phyloP scores from a whole-genome alignment of 2,888 invertebrate species.

The Amitus sp. region DNA sequence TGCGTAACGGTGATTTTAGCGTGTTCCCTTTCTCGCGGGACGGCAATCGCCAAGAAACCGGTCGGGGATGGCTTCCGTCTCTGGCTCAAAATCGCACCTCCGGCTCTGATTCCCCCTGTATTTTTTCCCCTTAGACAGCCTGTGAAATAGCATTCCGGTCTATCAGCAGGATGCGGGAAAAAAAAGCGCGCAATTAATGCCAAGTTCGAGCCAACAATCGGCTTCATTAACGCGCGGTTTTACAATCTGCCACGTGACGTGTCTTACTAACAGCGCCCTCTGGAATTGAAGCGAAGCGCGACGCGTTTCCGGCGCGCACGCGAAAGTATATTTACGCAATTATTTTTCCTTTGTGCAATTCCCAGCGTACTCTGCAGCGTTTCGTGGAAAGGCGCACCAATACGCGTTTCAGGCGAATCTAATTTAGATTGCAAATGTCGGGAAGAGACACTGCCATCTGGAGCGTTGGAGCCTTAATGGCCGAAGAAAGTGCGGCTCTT shows the following conservation, averaged over 20 bases:
- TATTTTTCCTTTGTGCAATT: constrained; percentile 13
- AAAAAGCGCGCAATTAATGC: constrained; percentile 15
- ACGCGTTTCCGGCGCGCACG: constrained; percentile 13
- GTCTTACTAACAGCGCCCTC: constrained; percentile 17
- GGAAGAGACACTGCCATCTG: constrained; percentile 20
- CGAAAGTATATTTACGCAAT: constrained; percentile 23
- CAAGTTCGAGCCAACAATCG: constrained; percentile 18
- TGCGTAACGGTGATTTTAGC: constrained; percentile 39
- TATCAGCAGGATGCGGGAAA: not conserved
- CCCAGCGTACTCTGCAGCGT: constrained; percentile 14
- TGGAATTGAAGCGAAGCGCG: constrained; percentile 15
- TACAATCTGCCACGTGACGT: constrained; percentile 36
- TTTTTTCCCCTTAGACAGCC: not conserved
- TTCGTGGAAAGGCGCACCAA: constrained; percentile 10
- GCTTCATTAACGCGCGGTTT: constrained; percentile 32
- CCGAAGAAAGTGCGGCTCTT: constrained; percentile 9
- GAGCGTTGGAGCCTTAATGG: constrained; percentile 36
- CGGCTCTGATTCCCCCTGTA: not conserved
- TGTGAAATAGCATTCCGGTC: not conserved
- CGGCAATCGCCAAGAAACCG: constrained; percentile 33
- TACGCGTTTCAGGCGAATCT: constrained; percentile 18
- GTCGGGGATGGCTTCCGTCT: constrained; percentile 30
- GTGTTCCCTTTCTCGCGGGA: constrained; percentile 35
- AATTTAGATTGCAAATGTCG: constrained; percentile 36
- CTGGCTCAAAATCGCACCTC: constrained; percentile 9